Evolutionary conservation across 2,113 vertebrate species (phyloP), one percentile per base, ranked within the genome.

Genomic region (Vireo altiloquus): DNA sequence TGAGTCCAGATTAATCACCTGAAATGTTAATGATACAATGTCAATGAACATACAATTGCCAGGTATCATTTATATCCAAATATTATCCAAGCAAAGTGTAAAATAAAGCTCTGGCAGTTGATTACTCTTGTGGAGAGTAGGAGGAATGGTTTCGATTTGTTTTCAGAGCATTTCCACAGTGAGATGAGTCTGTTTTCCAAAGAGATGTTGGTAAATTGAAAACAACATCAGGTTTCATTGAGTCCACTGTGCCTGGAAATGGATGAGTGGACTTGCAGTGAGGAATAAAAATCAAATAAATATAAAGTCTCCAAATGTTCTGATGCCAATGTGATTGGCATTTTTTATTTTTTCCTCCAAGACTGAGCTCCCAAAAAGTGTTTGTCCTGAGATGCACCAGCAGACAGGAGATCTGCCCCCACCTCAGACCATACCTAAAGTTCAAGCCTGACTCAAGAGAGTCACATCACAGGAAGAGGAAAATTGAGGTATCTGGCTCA

Each of bases 281-380:
- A 95, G 28, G 77, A 92, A 81, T 68, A 86, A 96, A 88, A 93
- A 56, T 56, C 53, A 92, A 96, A 93, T 90, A 68, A 89, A 90
- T 87, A 49, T 71, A 94, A 93, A 93, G 69, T 23, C 50, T 93
- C 71, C 64, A 83, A 95, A 88, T 71, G 85, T 18, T 65, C 92
- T 81, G 57, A 60, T 76, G 72, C 22, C 70, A 82, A 57, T 49
- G 61, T 85, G 84, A 96, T 71, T 85, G 92, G 31, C 78, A 63
- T 42, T 82, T 90, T 90, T 70, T 92, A 63, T 90, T 95, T 80
- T 11, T 2, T 71, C 37, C 65, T 87, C 44, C 68, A 53, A 92
- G 57, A 83, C 49, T 31, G 59, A 88, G 52, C 25, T 93, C 72
- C 82, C 65, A 47, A 87, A 66, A 93, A 81, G 13, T 0, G 0